Base-by-base conservation (phyloP, 2,888 invertebrate species). In the Drosophila neotestacea region DNA sequence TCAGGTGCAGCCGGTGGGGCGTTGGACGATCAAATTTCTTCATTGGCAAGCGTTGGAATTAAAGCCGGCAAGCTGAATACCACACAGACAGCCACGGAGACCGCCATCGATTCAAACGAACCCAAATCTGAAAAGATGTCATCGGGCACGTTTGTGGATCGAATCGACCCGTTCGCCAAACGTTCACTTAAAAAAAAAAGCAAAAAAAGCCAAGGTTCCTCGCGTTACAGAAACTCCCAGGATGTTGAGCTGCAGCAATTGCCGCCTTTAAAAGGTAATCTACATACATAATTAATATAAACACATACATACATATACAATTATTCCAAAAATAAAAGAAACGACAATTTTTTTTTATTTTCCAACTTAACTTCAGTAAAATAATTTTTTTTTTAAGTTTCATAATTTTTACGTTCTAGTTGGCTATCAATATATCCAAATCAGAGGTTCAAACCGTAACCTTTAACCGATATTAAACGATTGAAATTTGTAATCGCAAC, bases 141-240 rank as follows among this genome's bases (percentile, higher is more conserved):
- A 95, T 95, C 96, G 94, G 96, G 95, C 94, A 96, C 97, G 93
- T 97, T 98, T 95, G 98, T 98, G 94, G 99, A 99, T 95, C 97
- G 98, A 94, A 99, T 99, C 94, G 99, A 99, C 95, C 99, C 99
- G 92, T 99, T 99, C 94, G 97, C 98, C 90, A 99, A 99, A 95
- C 96, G 98, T 93, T 98, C 99, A 91, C 94, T 98, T 91, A 98
- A 98, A 94, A 98, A 99, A 95, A 98, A 99, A 94, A 97, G 98
- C 92, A 98, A 98, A 95, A 97, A 98, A 94, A 98, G 98, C 93
- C 99, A 99, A 94, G 99, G 99, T 91, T 99, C 99, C 90, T 99
- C 99, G 81, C 96, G 99, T 91, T 99, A 99, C 94, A 96, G 99
- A 93, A 98, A 98, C 93, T 98, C 98, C 92, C 98, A 98, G 94